phyloP scores from a whole-genome alignment of 1,140 invertebrate species.

The Brachionus manjavacas region DNA sequence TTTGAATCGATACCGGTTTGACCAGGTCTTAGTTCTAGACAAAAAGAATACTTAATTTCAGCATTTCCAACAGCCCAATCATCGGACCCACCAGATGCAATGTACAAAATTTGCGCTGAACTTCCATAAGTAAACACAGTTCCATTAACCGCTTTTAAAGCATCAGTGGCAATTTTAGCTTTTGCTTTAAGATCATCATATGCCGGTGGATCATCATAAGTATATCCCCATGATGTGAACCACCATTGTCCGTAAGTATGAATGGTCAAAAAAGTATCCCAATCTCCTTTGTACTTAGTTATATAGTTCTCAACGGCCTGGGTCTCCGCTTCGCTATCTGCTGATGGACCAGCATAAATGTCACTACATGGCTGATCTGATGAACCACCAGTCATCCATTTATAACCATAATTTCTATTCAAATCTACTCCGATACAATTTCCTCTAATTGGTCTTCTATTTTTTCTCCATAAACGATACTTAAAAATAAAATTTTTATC shows the following conservation, averaged over 20 bases:
- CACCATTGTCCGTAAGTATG: constrained; percentile 42
- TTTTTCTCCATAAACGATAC: constrained; percentile 45
- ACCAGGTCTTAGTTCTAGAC: constrained; percentile 45
- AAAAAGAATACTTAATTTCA: constrained; percentile 45
- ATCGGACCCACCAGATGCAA: constrained; percentile 45
- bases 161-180: constrained; percentile 17
- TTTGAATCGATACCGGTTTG: constrained; percentile 3
- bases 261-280: constrained; percentile 39
- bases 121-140: constrained; percentile 17
- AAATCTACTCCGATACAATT: constrained; percentile 39
- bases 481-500: not conserved
- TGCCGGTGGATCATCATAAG: constrained; percentile 4
- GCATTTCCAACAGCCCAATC: constrained; percentile 46
- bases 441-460: constrained; percentile 15
- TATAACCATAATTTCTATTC: constrained; percentile 34
- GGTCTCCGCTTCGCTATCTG: constrained; percentile 40
- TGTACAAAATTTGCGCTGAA: constrained; percentile 32
- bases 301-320: constrained; percentile 32
- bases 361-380: constrained; percentile 39
- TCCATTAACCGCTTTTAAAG: constrained; percentile 22
- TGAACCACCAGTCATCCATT: constrained; percentile 42
- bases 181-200: constrained; percentile 16
- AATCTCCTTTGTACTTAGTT: not conserved
- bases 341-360: constrained; percentile 27
- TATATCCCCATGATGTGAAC: constrained; percentile 42